Percentiles rank a stretch among this genome's conserved stretches.
Evolutionary conservation across 1,140 invertebrate species (phyloP).

Genomic region (Glomeris maerens): DNA sequence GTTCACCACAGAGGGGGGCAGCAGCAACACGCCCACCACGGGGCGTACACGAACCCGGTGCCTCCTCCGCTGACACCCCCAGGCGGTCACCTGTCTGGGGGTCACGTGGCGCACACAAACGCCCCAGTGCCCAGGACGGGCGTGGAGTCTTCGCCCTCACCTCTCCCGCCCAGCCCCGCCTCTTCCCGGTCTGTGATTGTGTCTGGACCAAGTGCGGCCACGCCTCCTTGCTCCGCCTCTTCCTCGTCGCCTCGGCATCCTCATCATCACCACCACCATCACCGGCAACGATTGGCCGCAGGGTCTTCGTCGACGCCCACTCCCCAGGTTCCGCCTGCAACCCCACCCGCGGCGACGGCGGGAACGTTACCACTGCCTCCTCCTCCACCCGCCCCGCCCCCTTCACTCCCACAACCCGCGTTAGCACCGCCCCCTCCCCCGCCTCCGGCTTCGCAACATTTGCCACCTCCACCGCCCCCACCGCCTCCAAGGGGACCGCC

Average conservation of each 20-base stretch:
- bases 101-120: not conserved
- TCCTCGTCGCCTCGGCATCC: no score
- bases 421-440: not conserved
- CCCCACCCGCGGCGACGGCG: not conserved
- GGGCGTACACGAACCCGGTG: not conserved
- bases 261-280: not conserved
- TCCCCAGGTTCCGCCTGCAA: not conserved
- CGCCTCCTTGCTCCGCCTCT: no score
- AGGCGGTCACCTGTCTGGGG: not conserved
- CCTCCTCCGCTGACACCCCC: not conserved
- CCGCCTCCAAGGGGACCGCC: not conserved
- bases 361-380: not conserved
- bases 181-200: not conserved
- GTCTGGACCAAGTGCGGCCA: not conserved
- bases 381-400: not conserved
- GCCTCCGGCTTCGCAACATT: not conserved
- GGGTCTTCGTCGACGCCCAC: not conserved
- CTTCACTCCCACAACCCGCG: no score
- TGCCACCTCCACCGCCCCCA: conserved; percentile 1
- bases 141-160: not conserved
- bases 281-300: not conserved
- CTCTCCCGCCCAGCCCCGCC: not conserved
- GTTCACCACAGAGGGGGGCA: not conserved
- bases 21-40: not conserved
- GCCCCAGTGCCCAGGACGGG: not conserved